Conservation (phyloP, 1,140 invertebrate genomes). For the Drepana arcuata region DNA sequence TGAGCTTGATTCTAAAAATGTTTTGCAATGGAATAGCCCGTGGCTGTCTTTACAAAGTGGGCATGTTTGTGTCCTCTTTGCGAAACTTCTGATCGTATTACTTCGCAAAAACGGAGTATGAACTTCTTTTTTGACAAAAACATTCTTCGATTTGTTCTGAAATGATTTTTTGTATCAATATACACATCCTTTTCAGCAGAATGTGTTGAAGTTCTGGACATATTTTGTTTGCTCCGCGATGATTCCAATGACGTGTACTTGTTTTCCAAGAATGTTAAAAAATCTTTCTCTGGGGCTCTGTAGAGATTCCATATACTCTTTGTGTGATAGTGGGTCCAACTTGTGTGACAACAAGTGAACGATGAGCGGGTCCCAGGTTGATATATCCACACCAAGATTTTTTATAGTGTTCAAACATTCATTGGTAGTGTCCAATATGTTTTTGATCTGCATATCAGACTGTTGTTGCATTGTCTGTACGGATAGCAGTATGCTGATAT, state of each 20-base stretch:
- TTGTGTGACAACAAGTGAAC: not conserved
- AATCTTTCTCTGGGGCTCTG: no score
- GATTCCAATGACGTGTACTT: constrained; percentile 1
- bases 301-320: no score
- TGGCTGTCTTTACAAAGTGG: constrained; percentile 8
- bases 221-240: not conserved
- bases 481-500: constrained; percentile 8
- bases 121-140: constrained; percentile 1
- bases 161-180: no score
- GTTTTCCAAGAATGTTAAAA: not conserved
- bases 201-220: not conserved
- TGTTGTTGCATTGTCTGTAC: constrained; percentile 9
- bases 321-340: no score
- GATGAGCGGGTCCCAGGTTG: constrained; percentile 6
- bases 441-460: not conserved
- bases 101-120: not conserved
- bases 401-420: constrained; percentile 11
- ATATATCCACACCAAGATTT: constrained; percentile 5
- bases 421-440: constrained; percentile 5
- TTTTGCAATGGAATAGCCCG: constrained; percentile 10
- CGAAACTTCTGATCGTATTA: not conserved
- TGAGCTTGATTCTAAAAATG: constrained; percentile 5
- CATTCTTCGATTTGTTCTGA: no score
- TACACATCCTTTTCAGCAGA: no score
- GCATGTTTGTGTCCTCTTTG: constrained; percentile 1